Conservation (phyloP, 2,113 vertebrate genomes). For the Nipponia nippon region DNA sequence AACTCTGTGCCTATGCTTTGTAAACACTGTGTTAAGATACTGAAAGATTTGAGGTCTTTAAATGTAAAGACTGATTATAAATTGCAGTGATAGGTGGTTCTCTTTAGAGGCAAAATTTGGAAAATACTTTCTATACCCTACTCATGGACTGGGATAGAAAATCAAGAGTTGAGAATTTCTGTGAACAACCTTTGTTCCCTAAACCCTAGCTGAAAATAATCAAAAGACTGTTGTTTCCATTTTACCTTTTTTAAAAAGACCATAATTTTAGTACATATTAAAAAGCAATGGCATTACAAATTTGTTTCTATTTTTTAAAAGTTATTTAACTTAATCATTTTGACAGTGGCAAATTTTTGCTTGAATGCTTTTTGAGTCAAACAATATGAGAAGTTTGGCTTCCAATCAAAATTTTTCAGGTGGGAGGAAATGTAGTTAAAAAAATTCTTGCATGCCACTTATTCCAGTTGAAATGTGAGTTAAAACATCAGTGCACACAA, state of each 20-base stretch:
- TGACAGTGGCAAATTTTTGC: background rate
- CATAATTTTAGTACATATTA: background rate
- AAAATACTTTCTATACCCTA: background rate
- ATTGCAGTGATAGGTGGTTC: background rate
- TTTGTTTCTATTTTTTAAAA: background rate
- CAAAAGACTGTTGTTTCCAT: background rate
- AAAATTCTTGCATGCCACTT: background rate
- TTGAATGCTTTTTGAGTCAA: background rate
- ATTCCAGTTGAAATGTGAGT: background rate
- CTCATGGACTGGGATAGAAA: background rate
- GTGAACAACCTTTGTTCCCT: background rate
- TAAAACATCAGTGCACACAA: background rate
- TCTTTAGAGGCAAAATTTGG: background rate
- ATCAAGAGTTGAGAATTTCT: background rate
- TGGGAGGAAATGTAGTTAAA: background rate
- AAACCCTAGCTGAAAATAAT: background rate
- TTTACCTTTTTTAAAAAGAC: background rate
- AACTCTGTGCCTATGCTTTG: background rate
- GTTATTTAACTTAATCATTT: background rate
- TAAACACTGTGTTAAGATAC: background rate
- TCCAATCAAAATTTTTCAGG: background rate
- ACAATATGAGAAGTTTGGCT: background rate
- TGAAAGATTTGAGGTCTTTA: background rate
- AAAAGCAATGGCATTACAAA: background rate
- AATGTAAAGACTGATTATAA: background rate